Evolutionary conservation across 2,888 invertebrate species (phyloP).

Genomic region (Chymomyza caudatula): DNA sequence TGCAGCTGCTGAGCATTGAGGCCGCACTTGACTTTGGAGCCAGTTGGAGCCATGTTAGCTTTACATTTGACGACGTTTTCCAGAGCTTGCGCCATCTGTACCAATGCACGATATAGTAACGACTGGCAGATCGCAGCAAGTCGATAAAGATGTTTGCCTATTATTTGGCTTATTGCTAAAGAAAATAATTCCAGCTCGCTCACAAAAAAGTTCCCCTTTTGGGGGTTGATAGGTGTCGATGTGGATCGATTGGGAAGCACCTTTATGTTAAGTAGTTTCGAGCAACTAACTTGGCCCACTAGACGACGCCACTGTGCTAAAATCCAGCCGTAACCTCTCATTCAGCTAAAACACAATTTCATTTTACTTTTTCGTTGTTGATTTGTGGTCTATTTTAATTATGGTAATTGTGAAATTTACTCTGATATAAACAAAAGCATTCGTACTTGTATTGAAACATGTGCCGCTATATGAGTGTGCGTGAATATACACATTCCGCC

Average conservation of each 20-base stretch:
- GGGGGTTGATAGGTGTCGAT: constrained; percentile 8
- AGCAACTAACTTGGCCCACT: not conserved
- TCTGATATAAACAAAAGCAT: constrained; percentile 6
- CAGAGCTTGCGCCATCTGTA: constrained; percentile 45
- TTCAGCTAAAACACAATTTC: constrained; percentile 2
- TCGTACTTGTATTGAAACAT: not conserved
- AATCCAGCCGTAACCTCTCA: not conserved
- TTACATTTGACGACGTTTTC: constrained; percentile 43
- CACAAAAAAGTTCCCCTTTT: constrained; percentile 17
- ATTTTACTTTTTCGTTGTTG: constrained; percentile 17
- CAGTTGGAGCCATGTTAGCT: not conserved
- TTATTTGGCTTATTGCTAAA: not conserved
- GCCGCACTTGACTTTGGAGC: constrained; percentile 31
- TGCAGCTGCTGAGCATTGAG: constrained; percentile 27
- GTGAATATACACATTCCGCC: not conserved
- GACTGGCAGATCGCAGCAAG: constrained; percentile 24
- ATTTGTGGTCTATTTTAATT: constrained; percentile 36
- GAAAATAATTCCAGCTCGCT: constrained; percentile 1
- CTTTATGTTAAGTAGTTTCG: not conserved
- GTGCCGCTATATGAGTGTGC: constrained; percentile 8
- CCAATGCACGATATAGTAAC: constrained; percentile 19
- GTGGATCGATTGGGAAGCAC: not conserved
- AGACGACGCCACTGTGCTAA: constrained; percentile 1
- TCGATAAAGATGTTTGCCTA: not conserved
- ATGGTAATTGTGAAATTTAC: constrained; percentile 46